Percentiles rank a stretch among this genome's conserved stretches.
Conservation (phyloP, 2,113 vertebrate genomes). For the Lamprologus lemairii region DNA sequence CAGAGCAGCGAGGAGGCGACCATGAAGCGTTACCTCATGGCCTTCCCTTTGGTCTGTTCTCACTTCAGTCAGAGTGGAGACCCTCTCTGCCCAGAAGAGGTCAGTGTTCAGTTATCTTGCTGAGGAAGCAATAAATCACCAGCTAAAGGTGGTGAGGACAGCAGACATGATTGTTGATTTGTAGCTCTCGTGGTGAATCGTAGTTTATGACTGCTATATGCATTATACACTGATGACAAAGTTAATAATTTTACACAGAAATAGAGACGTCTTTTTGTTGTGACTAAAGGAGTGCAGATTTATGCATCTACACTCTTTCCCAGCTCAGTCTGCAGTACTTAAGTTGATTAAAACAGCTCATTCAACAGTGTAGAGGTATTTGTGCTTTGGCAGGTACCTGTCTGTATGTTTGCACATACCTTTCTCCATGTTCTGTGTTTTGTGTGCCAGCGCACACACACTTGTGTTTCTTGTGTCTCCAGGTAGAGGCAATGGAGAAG, state of each 20-base stretch:
- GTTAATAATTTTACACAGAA: background rate
- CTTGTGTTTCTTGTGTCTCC: background rate
- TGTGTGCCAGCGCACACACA: background rate
- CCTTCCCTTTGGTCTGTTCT: constrained; percentile 79
- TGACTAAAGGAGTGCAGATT: background rate
- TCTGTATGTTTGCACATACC: background rate
- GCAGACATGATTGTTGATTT: background rate
- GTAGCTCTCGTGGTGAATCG: background rate
- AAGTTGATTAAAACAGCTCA: background rate
- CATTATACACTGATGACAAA: background rate
- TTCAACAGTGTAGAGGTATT: background rate
- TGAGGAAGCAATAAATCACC: background rate
- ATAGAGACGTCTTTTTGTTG: background rate
- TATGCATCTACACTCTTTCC: background rate
- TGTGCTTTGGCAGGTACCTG: background rate
- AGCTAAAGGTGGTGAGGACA: background rate
- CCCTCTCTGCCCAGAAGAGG: constrained; percentile 90
- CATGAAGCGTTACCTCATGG: constrained; percentile 78
- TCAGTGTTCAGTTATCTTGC: constrained; percentile 57
- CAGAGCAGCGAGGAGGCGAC: constrained; percentile 73
- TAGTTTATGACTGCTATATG: background rate
- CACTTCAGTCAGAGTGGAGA: constrained; percentile 77
- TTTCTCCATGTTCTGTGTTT: background rate
- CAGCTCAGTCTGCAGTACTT: background rate
- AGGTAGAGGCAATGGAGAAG: constrained; percentile 76